Conservation (phyloP, 2,888 invertebrate species). For the Acrobasis repandana region DNA sequence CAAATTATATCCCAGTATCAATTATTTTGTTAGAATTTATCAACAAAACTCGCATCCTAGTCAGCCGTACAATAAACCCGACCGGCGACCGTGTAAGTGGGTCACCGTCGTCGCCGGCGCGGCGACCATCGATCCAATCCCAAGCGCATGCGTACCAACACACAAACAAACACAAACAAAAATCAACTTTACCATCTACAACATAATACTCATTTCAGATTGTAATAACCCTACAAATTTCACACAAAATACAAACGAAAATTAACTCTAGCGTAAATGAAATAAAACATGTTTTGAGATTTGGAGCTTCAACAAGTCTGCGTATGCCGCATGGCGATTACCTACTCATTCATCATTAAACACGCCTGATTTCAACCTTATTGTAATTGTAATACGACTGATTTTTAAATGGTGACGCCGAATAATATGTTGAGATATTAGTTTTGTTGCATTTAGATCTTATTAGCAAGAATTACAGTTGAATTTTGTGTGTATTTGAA, state of each 20-base stretch:
- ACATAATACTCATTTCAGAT: constrained; percentile 33
- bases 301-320: constrained; percentile 12
- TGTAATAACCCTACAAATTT: neutral
- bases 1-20: too few relatives aligned
- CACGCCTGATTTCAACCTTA: constrained; percentile 18
- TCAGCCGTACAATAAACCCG: constrained; percentile 31
- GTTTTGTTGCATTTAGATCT: constrained; percentile 22
- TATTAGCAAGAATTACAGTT: constrained; percentile 29
- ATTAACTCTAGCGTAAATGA: neutral
- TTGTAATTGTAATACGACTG: constrained; percentile 21
- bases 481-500: neutral
- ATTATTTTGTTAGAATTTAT: neutral
- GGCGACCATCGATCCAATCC: constrained; percentile 67
- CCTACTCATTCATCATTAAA: constrained; percentile 22
- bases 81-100: constrained; percentile 51
- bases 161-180: constrained; percentile 25
- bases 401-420: constrained; percentile 29
- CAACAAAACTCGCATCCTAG: constrained; percentile 21
- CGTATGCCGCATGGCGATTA: constrained; percentile 44
- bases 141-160: constrained; percentile 60
- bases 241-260: constrained; percentile 8
- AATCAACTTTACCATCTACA: constrained; percentile 33
- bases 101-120: constrained; percentile 69
- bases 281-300: neutral
- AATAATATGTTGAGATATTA: constrained; percentile 29